Base-by-base conservation (phyloP, 2,888 invertebrate species). In the Serripes groenlandicus region DNA sequence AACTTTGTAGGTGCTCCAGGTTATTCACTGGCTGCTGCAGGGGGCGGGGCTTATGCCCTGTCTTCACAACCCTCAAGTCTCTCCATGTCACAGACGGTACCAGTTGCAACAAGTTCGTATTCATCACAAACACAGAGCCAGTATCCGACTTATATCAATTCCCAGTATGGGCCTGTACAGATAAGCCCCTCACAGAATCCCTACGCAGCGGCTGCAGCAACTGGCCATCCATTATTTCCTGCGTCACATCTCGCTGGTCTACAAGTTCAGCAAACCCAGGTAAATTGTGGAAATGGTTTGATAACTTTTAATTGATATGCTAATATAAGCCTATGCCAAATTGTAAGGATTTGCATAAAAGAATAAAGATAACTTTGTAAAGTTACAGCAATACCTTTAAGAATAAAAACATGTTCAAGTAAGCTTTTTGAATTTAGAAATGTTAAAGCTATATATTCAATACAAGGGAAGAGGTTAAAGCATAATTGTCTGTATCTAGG, bases 161-260 rank as follows among this genome's bases (percentile, higher is more conserved):
- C 86, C 1, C 86, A 86, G 81, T 58, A 81, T 18, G 81, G 81
- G 7, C 83, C 86, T 11, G 74, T 86, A 60, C 86, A 86, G 83
- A 81, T 86, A 42, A 80, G 77, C 42, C 83, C 86, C n/a, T 82
- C 85, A 74, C 86, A 83, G 78, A 81, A 62, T 64, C 83, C 83
- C 0, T 83, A 83, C 23, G 83, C 82, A 49, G 71, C 75, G 5
- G 83, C 83, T 11, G 80, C 84, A 9, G 83, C 83, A 0, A 78
- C 84, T 18, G 86, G 86, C n/a, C 81, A 86, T 54, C 86, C 86
- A 26, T 75, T 86, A 5, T 86, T 83, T 34, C 83, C 86, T 7
- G 68, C 70, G 3, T 78, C 79, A 23, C 69, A 78, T 18, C 75
- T 78, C 4, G 74, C 83, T n/a, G 73, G 86, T 4, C 69, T 83